These are phyloP conservation scores for Paralinhomoeus sp. DNA, from an alignment of 2,888 invertebrate species.

Conservation along the genomic window DNA sequence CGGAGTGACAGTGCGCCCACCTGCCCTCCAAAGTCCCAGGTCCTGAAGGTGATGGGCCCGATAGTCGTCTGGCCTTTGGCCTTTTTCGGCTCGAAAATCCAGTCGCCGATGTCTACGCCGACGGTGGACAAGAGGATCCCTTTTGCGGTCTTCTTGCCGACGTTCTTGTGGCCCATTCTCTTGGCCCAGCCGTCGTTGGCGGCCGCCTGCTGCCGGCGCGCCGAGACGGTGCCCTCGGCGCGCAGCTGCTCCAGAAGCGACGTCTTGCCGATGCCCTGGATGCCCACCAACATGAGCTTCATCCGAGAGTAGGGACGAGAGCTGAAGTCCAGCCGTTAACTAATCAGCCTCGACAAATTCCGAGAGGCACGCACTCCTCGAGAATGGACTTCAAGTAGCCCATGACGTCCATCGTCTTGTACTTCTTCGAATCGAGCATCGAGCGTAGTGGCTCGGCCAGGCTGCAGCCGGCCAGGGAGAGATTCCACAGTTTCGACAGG, in stretches of 20 bases:
- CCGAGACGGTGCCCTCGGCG: constrained; percentile 54
- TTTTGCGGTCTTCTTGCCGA: constrained; percentile 47
- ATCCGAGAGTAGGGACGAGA: constrained; percentile 77
- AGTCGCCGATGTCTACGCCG: constrained; percentile 86
- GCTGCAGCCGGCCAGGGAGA: constrained; percentile 64
- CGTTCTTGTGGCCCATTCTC: constrained; percentile 70
- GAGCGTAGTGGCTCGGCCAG: constrained; percentile 63
- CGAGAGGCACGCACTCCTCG: constrained; percentile 30
- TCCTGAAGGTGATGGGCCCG: constrained; percentile 56
- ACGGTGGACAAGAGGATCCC: constrained; percentile 76
- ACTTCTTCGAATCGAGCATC: constrained; percentile 69
- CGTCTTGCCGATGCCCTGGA: constrained; percentile 63
- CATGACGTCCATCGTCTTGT: constrained; percentile 75
- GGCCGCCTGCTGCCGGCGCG: constrained; percentile 17
- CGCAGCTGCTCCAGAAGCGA: constrained; percentile 57
- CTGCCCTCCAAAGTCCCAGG: constrained; percentile 98
- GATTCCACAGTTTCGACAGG: constrained; percentile 76
- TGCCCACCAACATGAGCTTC: constrained; percentile 44
- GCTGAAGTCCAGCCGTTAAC: constrained; percentile 19
- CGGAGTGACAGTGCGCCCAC: constrained; percentile 14
- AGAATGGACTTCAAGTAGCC: constrained; percentile 57
- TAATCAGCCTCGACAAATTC: not conserved
- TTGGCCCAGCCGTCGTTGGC: constrained; percentile 62
- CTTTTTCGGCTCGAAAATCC: constrained; percentile 48
- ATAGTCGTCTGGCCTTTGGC: constrained; percentile 32